These are phyloP conservation scores for Drosophila miranda DNA, from an alignment of 1,140 invertebrate genomes.

Conservation along the genomic window DNA sequence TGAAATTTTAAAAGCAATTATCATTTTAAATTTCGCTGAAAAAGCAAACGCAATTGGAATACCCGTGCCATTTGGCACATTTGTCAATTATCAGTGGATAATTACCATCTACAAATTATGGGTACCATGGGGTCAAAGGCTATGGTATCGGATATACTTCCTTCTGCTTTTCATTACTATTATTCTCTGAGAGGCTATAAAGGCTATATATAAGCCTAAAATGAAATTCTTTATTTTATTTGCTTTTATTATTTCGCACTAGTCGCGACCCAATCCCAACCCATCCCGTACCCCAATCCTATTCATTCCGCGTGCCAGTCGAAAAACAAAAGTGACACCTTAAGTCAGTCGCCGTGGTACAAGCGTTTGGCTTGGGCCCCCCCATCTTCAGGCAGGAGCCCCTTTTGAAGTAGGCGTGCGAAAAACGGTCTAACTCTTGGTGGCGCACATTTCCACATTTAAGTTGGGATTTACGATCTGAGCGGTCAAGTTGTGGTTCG, in stretches of 20 bases:
- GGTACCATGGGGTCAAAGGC: too few relatives aligned
- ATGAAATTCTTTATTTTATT: slow-evolving; percentile 17
- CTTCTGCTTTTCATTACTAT: too few relatives aligned
- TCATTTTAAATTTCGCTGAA: too few relatives aligned
- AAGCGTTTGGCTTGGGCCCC: slow-evolving; percentile 11
- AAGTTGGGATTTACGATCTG: slow-evolving; percentile 72
- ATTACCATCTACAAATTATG: too few relatives aligned
- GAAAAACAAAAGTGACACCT: slow-evolving; percentile 44
- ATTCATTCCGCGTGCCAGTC: background rate
- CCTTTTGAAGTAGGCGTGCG: slow-evolving; percentile 50
- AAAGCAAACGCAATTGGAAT: background rate
- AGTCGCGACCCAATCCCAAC: too few relatives aligned
- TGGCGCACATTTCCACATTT: slow-evolving; percentile 30
- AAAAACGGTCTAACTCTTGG: slow-evolving; percentile 37
- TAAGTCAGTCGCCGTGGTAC: slow-evolving; percentile 43
- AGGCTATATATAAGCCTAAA: background rate
- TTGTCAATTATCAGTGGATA: too few relatives aligned
- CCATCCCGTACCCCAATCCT: too few relatives aligned
- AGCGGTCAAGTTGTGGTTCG: slow-evolving; percentile 72
- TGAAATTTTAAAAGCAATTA: too few relatives aligned
- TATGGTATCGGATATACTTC: too few relatives aligned
- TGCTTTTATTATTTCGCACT: too few relatives aligned
- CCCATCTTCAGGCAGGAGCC: background rate
- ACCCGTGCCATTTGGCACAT: too few relatives aligned
- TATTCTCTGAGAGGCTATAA: too few relatives aligned